Base-by-base conservation (phyloP, 2,888 invertebrate species). In the Lasioglossum vierecki region DNA sequence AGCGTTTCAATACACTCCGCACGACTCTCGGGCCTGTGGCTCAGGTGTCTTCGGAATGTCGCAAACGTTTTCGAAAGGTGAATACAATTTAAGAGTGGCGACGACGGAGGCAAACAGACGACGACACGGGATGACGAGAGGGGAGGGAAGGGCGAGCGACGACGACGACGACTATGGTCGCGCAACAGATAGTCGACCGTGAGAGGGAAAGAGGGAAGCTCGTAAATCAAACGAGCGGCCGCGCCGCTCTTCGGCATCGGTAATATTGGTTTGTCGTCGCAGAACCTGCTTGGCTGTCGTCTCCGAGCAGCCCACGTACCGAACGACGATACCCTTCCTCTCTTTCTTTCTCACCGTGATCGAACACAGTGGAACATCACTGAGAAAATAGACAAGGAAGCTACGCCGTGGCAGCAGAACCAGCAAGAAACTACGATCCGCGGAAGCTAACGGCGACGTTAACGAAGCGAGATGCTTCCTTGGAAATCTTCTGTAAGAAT, bases 141-240 rank as follows among this genome's bases (percentile, higher is more conserved):
- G 1, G 41, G 2, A 44, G 13, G 39, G 35, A 39, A 41, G 41
- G 22, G 22, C 22, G 8, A 53, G 9, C 49, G 18, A 49, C 46
- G 15, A 46, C 18, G 18, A 22, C 53, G 49, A 22, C 22, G 53
- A 9, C 53, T 53, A 72, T 26, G 44, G 22, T 15, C 63, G 26
- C 70, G 53, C 84, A 68, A 78, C 66, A 68, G 75, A 66, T 41
- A 78, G 79, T 18, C 57, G 74, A 49, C 8, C 75, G 63, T 57
- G 46, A 72, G 76, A 53, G 82, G 63, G 57, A 78, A 71, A 79
- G 81, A 66, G 66, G 66, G 66, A 66, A 68, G 83, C 80, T 89
- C 89, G 91, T 92, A 91, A 91, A 92, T 92, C 91, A 91, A 92
- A 88, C 89, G 85, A 80, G 79, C 76, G 87, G 83, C 73, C 15